A percentile compares a stretch with the other conserved stretches of the same genome.
Evolutionary conservation across 53 echinoderm and acorn worm genomes (phyloP).

Genomic region (Echinometra lucunter): DNA sequence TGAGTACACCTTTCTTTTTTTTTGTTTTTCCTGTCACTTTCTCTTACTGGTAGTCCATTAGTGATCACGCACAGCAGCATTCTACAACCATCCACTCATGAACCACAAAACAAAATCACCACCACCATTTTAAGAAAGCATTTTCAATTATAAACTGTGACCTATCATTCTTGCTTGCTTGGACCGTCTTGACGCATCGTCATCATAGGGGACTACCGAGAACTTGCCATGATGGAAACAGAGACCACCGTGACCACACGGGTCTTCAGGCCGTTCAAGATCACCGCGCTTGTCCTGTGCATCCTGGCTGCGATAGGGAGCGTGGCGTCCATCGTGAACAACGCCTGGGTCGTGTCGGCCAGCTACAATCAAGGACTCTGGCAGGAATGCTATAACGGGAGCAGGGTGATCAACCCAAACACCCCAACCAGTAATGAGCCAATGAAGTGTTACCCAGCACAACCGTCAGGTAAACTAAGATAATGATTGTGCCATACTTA

Average conservation of each 20-base stretch:
- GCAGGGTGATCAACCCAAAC: slow-evolving; percentile 39
- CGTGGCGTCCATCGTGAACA: slow-evolving; percentile 78
- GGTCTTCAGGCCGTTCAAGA: slow-evolving; percentile 94
- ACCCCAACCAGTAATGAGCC: slow-evolving; percentile 15
- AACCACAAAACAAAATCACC: not conserved
- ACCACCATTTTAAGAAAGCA: not conserved
- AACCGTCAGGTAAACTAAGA: slow-evolving; percentile 65
- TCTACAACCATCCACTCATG: not conserved
- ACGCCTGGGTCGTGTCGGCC: slow-evolving; percentile 81
- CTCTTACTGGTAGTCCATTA: not conserved
- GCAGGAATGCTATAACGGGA: slow-evolving; percentile 91
- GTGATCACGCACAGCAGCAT: not conserved
- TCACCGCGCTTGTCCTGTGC: slow-evolving; percentile 88
- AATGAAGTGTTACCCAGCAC: slow-evolving; percentile 73
- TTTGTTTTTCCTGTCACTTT: slow-evolving; percentile 20
- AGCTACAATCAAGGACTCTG: slow-evolving; percentile 88
- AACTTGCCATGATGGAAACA: slow-evolving; percentile 70
- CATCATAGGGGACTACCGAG: slow-evolving; percentile 64
- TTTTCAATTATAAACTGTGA: not conserved
- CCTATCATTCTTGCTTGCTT: slow-evolving; percentile 1
- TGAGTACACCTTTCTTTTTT: not conserved
- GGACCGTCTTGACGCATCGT: not conserved
- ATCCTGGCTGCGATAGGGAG: slow-evolving; percentile 75
- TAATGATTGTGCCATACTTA: too few species aligned
- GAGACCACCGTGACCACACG: slow-evolving; percentile 90